Base-by-base conservation (phyloP, 2,113 vertebrate genomes). In the Silurus asotus region DNA sequence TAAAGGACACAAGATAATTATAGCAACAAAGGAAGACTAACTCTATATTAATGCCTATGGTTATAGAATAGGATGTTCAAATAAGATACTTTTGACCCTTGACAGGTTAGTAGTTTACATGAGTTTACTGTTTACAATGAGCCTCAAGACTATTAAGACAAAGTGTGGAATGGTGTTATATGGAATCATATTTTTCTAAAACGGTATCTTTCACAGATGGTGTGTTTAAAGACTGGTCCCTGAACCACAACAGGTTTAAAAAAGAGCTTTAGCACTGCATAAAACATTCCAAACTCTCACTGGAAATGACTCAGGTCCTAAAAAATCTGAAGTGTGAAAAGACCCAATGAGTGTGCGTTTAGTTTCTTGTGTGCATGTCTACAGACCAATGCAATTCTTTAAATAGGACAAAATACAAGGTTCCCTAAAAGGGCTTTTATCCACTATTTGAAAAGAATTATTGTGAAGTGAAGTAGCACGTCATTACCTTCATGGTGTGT, bases 381-480 rank as follows among this genome's bases (percentile, higher is more conserved):
- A 19, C 59, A 61, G 48, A 72, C 81, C 67, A 58, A 59, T 83
- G 82, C 10, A 3, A 56, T 83, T 74, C 82, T 69, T 23, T 59
- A 74, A 83, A 83, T 83, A 74, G 37, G 82, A 59, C 82, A 56
- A 55, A 72, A 61, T 48, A 56, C 53, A 58, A 58, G 67, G 19
- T 45, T 48, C 28, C 11, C 55, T 74, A 74, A 83, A 45, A 49
- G 25, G 70, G 45, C 56, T 61, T 25, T 53, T 59, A 19, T 51
- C 56, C 67, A 48, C 55, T 25, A 19, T 69, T 56, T 59, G 67
- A 48, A 20, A n/a, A 75, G 20, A 61, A 13, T 76, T 76, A n/a
- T 53, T 76, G 72, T 76, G 2, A 76, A 76, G 48, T 51, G 49
- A 53, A 76, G 72, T 53, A 76, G 49, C 72, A 76, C 49, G 53